Conservation (phyloP, 1,140 invertebrate genomes). For the Pogonomyrmex californicus region DNA sequence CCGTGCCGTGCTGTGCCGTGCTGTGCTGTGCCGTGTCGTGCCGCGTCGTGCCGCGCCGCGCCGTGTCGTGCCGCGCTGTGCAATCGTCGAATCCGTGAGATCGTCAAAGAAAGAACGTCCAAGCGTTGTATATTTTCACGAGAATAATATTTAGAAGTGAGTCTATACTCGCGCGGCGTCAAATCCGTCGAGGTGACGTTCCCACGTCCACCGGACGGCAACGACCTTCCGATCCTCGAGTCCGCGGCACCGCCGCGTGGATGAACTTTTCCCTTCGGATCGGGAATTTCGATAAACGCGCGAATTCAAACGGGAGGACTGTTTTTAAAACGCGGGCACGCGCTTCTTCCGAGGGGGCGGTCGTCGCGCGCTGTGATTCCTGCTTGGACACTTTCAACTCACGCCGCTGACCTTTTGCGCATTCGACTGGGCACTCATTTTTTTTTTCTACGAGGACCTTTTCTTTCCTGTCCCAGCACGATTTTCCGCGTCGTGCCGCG, state of each 20-base stretch:
- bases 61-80: background rate
- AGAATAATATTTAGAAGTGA: background rate
- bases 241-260: background rate
- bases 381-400: background rate
- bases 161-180: background rate
- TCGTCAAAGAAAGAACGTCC: background rate
- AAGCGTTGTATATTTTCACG: background rate
- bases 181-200: background rate
- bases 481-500: background rate
- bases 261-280: background rate
- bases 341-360: too few species aligned
- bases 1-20: background rate
- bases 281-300: too few species aligned
- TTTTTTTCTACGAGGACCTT: background rate
- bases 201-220: background rate
- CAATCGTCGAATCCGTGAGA: background rate
- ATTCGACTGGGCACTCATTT: background rate
- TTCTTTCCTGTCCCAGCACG: background rate
- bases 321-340: background rate
- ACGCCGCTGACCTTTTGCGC: constrained; percentile 36
- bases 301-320: too few species aligned
- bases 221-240: background rate
- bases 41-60: background rate
- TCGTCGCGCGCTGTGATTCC: background rate
- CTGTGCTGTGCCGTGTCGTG: too few species aligned